Conservation (phyloP, 2,113 vertebrate genomes). For the Prochilodus magdalenae region DNA sequence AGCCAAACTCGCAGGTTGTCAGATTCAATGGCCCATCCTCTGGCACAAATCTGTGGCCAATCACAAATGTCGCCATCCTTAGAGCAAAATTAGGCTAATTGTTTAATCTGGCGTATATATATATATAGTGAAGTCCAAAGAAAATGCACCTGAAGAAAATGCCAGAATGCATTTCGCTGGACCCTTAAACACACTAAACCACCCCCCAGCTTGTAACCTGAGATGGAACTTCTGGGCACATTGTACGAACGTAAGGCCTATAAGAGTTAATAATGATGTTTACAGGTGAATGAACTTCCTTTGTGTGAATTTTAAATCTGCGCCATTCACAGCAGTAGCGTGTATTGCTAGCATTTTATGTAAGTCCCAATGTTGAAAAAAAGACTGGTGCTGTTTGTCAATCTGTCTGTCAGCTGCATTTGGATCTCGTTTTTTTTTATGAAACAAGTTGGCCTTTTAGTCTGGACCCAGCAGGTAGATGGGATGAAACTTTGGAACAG, state of each 20-base stretch:
- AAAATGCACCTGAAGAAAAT: background rate
- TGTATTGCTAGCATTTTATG: background rate
- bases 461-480: slow-evolving; percentile 69
- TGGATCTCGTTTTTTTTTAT: slow-evolving; percentile 20
- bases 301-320: background rate
- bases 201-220: background rate
- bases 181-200: no score
- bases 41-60: slow-evolving; percentile 17
- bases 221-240: no score
- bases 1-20: background rate
- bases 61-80: background rate
- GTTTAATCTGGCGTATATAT: background rate
- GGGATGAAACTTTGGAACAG: slow-evolving; percentile 75
- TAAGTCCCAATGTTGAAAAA: background rate
- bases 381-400: background rate
- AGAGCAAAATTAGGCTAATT: background rate
- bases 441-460: slow-evolving; percentile 75
- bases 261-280: background rate
- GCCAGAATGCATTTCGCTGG: no score
- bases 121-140: background rate
- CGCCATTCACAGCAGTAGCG: background rate
- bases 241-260: background rate
- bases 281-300: background rate
- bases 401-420: background rate
- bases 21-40: background rate